These are phyloP conservation scores for Triops cancriformis DNA, from an alignment of 1,140 invertebrate species.

Conservation along the genomic window DNA sequence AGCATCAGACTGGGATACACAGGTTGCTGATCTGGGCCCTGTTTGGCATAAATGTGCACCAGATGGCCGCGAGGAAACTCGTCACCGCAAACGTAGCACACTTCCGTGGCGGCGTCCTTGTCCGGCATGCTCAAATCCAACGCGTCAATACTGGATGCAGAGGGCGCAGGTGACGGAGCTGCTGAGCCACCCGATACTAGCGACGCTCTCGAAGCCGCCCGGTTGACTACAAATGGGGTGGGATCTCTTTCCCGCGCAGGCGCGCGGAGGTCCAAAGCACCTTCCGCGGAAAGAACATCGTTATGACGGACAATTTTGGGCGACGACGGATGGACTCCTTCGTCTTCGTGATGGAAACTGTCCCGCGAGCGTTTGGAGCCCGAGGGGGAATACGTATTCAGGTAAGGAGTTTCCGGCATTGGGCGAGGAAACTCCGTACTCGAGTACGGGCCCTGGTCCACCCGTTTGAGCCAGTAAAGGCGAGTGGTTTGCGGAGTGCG, in stretches of 20 bases:
- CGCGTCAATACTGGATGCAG: constrained; percentile 52
- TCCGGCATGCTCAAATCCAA: constrained; percentile 81
- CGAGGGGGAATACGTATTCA: neutral
- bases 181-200: constrained; percentile 19
- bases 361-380: constrained; percentile 14
- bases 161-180: constrained; percentile 21
- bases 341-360: neutral
- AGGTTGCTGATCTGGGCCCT: constrained; percentile 46
- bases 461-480: constrained; percentile 84
- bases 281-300: constrained; percentile 38
- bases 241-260: constrained; percentile 26
- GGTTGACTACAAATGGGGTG: neutral
- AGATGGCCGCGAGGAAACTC: constrained; percentile 70
- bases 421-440: constrained; percentile 49
- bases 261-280: constrained; percentile 50
- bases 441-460: constrained; percentile 79
- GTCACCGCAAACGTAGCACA: constrained; percentile 72
- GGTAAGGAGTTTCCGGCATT: constrained; percentile 6
- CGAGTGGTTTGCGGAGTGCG: constrained; percentile 73
- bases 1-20: constrained; percentile 77
- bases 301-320: constrained; percentile 10
- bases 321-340: neutral
- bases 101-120: constrained; percentile 78
- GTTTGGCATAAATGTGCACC: constrained; percentile 52
- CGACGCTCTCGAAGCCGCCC: constrained; percentile 19